Evolutionary conservation across 2,888 invertebrate genomes (phyloP).

Genomic region (Netelia inedita): DNA sequence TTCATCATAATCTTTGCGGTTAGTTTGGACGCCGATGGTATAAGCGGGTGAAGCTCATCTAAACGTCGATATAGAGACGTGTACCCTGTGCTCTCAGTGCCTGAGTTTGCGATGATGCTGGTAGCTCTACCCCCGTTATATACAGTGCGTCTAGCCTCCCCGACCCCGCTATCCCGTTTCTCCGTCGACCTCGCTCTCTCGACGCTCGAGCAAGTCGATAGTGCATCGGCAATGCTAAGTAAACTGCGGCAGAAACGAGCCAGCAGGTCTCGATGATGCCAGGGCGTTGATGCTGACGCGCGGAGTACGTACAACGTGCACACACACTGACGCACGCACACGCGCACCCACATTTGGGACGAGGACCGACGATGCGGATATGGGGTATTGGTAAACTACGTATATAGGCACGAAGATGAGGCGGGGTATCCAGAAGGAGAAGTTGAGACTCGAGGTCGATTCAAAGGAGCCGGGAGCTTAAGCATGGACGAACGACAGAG

Average conservation of each 20-base stretch:
- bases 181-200: constrained; percentile 33
- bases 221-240: constrained; percentile 84
- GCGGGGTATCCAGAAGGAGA: constrained; percentile 24
- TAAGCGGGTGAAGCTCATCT: constrained; percentile 45
- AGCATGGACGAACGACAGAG: constrained; percentile 4
- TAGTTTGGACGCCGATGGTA: constrained; percentile 67
- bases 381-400: constrained; percentile 37
- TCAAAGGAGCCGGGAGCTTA: constrained; percentile 56
- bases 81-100: neutral
- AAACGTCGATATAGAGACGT: constrained; percentile 56
- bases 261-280: constrained; percentile 53
- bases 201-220: constrained; percentile 72
- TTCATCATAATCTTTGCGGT: constrained; percentile 74
- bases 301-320: neutral
- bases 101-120: constrained; percentile 39
- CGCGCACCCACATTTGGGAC: constrained; percentile 7
- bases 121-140: constrained; percentile 13
- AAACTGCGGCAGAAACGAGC: constrained; percentile 78
- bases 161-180: neutral
- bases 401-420: constrained; percentile 21
- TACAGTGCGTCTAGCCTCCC: neutral
- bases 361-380: constrained; percentile 47
- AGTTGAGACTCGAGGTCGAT: constrained; percentile 48
- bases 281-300: constrained; percentile 23
- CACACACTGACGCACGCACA: neutral